These are phyloP conservation scores for Apodemia hepburni DNA, from an alignment of 2,888 invertebrate genomes.

Conservation along the genomic window DNA sequence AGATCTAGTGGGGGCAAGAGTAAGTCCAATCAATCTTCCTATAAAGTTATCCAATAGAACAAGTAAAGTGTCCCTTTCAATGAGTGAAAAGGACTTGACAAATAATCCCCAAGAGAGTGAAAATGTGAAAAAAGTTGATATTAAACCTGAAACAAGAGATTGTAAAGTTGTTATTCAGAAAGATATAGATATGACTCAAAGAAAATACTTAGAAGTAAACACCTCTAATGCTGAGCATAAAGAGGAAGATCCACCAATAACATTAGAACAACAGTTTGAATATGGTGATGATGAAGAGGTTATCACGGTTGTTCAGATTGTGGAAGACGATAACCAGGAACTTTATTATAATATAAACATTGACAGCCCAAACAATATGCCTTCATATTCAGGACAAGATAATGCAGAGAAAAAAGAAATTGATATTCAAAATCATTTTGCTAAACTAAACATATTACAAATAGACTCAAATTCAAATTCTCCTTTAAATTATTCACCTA, in stretches of 20 bases:
- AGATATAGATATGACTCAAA: constrained; percentile 4
- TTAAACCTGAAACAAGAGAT: not conserved
- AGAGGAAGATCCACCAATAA: constrained; percentile 34
- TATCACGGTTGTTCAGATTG: constrained; percentile 73
- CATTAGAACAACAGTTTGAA: constrained; percentile 51
- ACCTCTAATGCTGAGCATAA: not conserved
- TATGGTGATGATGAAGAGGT: constrained; percentile 67
- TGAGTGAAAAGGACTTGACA: constrained; percentile 10
- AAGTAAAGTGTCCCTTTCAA: constrained; percentile 21
- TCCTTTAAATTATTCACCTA: constrained; percentile 46
- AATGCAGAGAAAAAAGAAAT: constrained; percentile 39
- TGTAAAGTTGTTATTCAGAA: constrained; percentile 7
- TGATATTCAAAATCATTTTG: constrained; percentile 65
- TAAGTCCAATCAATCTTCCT: constrained; percentile 48
- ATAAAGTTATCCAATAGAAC: constrained; percentile 36
- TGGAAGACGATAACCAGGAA: constrained; percentile 70
- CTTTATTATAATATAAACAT: constrained; percentile 65
- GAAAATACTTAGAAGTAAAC: not conserved
- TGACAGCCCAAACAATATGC: constrained; percentile 50
- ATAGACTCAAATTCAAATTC: constrained; percentile 38
- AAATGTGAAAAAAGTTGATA: constrained; percentile 12
- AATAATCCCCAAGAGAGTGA: constrained; percentile 17
- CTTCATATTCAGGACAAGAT: constrained; percentile 22
- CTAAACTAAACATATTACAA: constrained; percentile 52
- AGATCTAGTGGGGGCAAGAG: constrained; percentile 51